Evolutionary conservation across 2,888 invertebrate genomes (phyloP).

Genomic region (Ophion slaviceki): DNA sequence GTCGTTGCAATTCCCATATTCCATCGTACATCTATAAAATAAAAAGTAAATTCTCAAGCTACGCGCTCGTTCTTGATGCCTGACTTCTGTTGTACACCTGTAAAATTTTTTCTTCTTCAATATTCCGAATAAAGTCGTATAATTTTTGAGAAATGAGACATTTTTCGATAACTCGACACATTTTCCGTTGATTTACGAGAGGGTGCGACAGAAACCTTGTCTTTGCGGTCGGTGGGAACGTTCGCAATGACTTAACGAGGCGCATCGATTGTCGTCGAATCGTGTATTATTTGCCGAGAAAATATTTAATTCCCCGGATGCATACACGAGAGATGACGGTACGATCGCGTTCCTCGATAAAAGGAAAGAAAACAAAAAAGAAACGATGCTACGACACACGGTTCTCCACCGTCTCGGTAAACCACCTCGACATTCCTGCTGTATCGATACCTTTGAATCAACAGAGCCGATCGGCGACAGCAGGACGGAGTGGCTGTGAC

Average conservation of each 20-base stretch:
- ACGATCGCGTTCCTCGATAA: conserved; percentile 4
- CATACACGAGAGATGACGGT: background rate
- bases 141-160: too few relatives aligned
- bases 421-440: background rate
- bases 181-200: background rate
- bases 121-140: too few relatives aligned
- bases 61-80: background rate
- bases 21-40: conserved; percentile 16
- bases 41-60: conserved; percentile 9
- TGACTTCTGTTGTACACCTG: too few relatives aligned
- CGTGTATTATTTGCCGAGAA: conserved; percentile 26
- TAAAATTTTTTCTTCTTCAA: too few relatives aligned
- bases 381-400: background rate
- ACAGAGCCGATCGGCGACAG: background rate
- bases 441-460: conserved; percentile 8
- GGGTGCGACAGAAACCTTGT: background rate
- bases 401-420: too few relatives aligned
- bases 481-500: background rate
- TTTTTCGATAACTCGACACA: too few relatives aligned
- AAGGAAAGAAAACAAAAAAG: background rate
- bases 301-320: conserved; percentile 11
- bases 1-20: conserved; percentile 17
- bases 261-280: conserved; percentile 7
- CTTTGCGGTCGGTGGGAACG: background rate
- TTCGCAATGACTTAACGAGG: conserved; percentile 4